phyloP scores from a whole-genome alignment of 92 coral and sea anemone genomes.

The Umimayanthus kanabou region DNA sequence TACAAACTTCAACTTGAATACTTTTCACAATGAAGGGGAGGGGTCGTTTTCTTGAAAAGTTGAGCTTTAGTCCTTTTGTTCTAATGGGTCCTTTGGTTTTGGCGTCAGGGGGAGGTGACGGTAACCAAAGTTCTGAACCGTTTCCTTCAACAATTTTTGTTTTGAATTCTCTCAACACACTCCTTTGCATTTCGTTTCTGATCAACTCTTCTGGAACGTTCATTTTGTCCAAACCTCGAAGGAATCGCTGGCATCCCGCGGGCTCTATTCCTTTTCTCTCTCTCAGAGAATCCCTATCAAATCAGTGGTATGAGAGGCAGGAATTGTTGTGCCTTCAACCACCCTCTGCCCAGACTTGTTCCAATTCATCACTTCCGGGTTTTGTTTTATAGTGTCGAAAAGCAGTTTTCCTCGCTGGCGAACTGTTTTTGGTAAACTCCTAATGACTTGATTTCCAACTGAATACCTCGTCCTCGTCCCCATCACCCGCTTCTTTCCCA shows the following conservation, averaged over 20 bases:
- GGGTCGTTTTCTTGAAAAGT: no score
- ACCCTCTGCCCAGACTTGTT: conserved; percentile 41
- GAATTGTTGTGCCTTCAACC: conserved; percentile 40
- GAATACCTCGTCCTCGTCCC: no score
- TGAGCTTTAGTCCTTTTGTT: no score
- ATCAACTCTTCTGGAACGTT: conserved; percentile 47
- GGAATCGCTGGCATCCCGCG: conserved; percentile 34
- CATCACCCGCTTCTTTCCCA: no score
- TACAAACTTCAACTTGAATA: no score
- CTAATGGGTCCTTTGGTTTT: no score
- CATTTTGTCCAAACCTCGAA: conserved; percentile 23
- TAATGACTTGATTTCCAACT: neutral
- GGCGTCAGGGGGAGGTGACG: no score
- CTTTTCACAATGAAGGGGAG: no score
- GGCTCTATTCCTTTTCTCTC: conserved; percentile 49
- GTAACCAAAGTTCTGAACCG: no score
- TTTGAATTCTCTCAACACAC: conserved; percentile 32
- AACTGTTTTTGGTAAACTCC: neutral
- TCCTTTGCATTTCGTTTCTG: conserved; percentile 34
- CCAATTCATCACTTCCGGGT: conserved; percentile 47
- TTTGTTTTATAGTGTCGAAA: conserved; percentile 39
- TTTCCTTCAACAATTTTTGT: neutral
- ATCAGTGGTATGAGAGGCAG: conserved; percentile 60
- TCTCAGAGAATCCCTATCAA: conserved; percentile 51
- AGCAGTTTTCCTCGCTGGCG: conserved; percentile 23